Conservation (phyloP, 2,888 invertebrate genomes). For the Lordiphosa andalusiaca region DNA sequence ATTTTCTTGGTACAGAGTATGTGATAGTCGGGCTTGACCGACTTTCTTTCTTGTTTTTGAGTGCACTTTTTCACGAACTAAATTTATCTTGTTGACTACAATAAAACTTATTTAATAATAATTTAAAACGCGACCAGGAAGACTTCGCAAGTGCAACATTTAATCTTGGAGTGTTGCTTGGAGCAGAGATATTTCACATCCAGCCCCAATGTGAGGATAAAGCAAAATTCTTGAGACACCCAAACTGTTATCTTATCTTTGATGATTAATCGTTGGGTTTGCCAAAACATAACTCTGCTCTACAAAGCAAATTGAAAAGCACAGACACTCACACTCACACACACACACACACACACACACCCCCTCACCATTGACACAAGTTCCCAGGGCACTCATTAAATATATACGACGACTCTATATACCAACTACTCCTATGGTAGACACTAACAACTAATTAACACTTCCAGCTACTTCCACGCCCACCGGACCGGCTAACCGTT, state of each 20-base stretch:
- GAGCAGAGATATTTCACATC: neutral
- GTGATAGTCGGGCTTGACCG: too few relatives aligned
- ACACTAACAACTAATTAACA: constrained; percentile 71
- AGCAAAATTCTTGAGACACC: neutral
- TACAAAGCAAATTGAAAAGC: constrained; percentile 17
- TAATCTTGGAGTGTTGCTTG: too few relatives aligned
- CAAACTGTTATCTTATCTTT: constrained; percentile 7
- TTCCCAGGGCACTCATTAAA: constrained; percentile 38
- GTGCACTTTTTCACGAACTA: too few relatives aligned
- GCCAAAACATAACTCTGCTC: neutral
- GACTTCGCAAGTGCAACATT: too few relatives aligned
- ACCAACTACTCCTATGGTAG: constrained; percentile 8
- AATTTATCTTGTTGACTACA: too few relatives aligned
- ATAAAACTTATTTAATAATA: too few relatives aligned
- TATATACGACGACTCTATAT: constrained; percentile 7
- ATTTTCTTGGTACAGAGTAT: too few relatives aligned
- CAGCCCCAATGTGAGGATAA: neutral
- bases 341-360: too few relatives aligned
- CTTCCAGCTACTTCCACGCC: constrained; percentile 71
- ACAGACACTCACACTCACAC: too few relatives aligned
- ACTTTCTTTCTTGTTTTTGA: too few relatives aligned
- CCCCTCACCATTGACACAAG: constrained; percentile 33
- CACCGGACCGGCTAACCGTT: constrained; percentile 64
- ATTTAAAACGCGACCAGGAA: too few relatives aligned
- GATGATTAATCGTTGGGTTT: constrained; percentile 28